These are phyloP conservation scores for Girardinus metallicus DNA, from an alignment of 2,797 vertebrate genomes.

Conservation along the genomic window DNA sequence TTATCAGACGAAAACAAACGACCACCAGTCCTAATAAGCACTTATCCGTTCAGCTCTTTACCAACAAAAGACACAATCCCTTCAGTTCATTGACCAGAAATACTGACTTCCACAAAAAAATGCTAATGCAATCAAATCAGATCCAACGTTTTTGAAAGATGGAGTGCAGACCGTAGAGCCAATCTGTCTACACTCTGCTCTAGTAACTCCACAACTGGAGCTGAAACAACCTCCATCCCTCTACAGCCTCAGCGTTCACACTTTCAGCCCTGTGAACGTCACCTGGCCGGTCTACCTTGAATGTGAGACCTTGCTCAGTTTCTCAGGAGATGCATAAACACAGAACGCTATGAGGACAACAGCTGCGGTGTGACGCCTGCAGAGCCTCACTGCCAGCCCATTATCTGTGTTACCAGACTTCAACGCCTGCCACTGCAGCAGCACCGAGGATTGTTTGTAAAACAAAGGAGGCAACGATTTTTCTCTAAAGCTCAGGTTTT, in stretches of 20 bases:
- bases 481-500: background rate
- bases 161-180: background rate
- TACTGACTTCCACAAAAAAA: background rate
- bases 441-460: background rate
- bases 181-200: background rate
- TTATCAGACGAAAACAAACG: background rate
- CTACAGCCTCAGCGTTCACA: background rate
- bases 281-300: background rate
- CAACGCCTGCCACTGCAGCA: background rate
- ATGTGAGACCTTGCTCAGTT: background rate
- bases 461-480: background rate
- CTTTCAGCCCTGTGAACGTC: background rate
- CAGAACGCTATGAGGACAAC: background rate
- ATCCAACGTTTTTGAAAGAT: background rate
- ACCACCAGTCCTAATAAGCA: background rate
- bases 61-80: background rate
- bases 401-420: slow-evolving; percentile 2
- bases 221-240: background rate
- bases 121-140: slow-evolving; percentile 3
- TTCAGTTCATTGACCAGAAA: background rate
- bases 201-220: background rate
- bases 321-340: background rate
- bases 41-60: background rate
- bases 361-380: background rate
- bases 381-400: background rate